Base-by-base conservation (phyloP, 2,797 vertebrate genomes). In the Enteromius unitaeniatus region DNA sequence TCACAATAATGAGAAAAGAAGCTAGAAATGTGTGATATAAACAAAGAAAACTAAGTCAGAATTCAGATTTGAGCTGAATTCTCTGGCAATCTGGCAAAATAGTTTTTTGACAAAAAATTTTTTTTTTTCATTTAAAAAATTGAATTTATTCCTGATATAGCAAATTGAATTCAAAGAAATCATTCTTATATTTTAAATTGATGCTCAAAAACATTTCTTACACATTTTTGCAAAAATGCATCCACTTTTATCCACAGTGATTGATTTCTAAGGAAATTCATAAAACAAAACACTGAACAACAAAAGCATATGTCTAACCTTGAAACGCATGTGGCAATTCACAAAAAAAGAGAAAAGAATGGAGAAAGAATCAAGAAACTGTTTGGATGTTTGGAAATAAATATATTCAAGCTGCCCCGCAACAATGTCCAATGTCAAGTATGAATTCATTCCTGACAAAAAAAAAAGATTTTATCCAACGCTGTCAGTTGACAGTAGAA, bases 261-360 rank as follows among this genome's bases (percentile, higher is more conserved):
- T 2, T 42, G 9, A 42, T 10, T 42, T 10, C 40, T 42, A 42
- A 42, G 40, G 40, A 42, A 42, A 42, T 79, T 65, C 45, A 37
- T 49, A 28, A 70, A 58, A 65, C 34, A 70, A 72, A 79, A 7
- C 53, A 45, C 53, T 79, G 55, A 82, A 79, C 42, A 62, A 26
- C 64, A 51, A 79, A 70, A 65, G 47, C 80, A 64, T 42, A 70
- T 80, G 84, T 83, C 51, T 28, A 77, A 23, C 55, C 19, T 60
- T 58, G 14, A 58, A 82, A 79, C 40, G 58, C 68, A 82, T 53
- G 65, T 81, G 31, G 7, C 68, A 37, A 65, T 86, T 82, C 78
- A 74, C 17, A 51, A 45, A 83, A 77, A 78, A 76, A 15, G 17
- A 42, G 26, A 60, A 60, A 40, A 69, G 74, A 74, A 73, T 58